Conservation (phyloP, 1,140 invertebrate species). For the Hylaeus anthracinus region DNA sequence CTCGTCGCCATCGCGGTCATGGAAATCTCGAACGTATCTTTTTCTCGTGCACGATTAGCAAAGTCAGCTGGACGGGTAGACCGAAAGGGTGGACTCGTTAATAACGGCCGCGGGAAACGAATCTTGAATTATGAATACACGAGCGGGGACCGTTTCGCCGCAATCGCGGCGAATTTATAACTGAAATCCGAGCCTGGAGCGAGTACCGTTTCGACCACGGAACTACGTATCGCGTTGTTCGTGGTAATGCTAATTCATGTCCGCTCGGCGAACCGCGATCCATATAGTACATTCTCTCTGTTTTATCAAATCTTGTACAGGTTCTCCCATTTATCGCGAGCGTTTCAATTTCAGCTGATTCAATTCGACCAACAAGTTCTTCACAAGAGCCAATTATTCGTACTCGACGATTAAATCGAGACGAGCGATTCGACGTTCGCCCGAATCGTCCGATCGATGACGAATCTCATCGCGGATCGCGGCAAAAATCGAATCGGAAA, state of each 20-base stretch:
- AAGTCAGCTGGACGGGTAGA: neutral
- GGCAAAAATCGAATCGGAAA: neutral
- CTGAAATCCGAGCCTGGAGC: conserved; percentile 5
- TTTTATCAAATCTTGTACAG: neutral
- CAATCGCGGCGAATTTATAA: conserved; percentile 28
- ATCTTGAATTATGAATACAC: conserved; percentile 40
- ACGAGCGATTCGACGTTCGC: no score
- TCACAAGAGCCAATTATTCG: no score
- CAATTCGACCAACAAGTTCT: no score
- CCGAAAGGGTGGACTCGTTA: neutral
- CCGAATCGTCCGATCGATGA: neutral
- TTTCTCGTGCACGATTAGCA: no score
- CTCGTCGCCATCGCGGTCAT: neutral
- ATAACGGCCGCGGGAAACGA: conserved; percentile 2
- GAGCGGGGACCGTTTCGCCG: neutral
- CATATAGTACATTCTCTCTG: neutral
- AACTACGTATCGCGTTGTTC: conserved; percentile 23
- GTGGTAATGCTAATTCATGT: conserved; percentile 28
- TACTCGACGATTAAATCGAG: no score
- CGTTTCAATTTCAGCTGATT: no score
- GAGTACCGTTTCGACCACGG: conserved; percentile 1
- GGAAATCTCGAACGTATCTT: neutral
- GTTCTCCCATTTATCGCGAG: no score
- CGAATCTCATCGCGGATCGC: neutral
- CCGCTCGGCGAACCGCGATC: neutral